Base-by-base conservation (phyloP, 1,140 invertebrate species). In the Leptoteleia sp. region DNA sequence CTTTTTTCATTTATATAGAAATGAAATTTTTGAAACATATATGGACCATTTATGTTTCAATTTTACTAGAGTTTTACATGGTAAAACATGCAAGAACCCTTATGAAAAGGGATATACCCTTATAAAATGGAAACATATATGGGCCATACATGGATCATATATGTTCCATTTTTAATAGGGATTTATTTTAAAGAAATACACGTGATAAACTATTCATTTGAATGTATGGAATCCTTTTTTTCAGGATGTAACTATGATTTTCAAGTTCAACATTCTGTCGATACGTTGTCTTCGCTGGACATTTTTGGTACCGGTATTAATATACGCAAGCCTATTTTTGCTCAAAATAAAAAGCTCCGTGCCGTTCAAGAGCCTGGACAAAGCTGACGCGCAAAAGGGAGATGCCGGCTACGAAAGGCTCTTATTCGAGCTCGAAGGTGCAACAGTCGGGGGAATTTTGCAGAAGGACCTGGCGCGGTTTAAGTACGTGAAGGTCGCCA, bases 291-390 rank as follows among this genome's bases (percentile, higher is more conserved):
- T 86, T 1, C 86, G 87, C 3, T 84, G 87, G 82, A 87, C 85
- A 4, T 65, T 88, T 3, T 47, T 88, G 15, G 81, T 86, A 2
- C 80, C 87, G 3, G 76, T 88, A 0, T 47, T 87, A 0, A 86
- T 89, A 15, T 89, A 89, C 42, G 27, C 85, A 0, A 82, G 79
- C 1, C 59, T 89, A 1, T 52, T 89, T 7, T 78, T 87, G 17
- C 31, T 88, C 3, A 86, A 85, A 37, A 84, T 87, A 33, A 83
- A 81, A 1, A 82, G 72, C 35, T 81, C 62, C 11, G 35, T 87
- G 13, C 86, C 83, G 1, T 55, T 89, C 4, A 88, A 84, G 48
- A 84, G 81, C 13, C 12, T 43, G 3, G 48, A 42, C 0, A 11
- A 59, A 17, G 54, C 48, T 0, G 50, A 76, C 0, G 47, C 50